phyloP scores from a whole-genome alignment of 2,113 vertebrate species.

The Syngnathus typhle region DNA sequence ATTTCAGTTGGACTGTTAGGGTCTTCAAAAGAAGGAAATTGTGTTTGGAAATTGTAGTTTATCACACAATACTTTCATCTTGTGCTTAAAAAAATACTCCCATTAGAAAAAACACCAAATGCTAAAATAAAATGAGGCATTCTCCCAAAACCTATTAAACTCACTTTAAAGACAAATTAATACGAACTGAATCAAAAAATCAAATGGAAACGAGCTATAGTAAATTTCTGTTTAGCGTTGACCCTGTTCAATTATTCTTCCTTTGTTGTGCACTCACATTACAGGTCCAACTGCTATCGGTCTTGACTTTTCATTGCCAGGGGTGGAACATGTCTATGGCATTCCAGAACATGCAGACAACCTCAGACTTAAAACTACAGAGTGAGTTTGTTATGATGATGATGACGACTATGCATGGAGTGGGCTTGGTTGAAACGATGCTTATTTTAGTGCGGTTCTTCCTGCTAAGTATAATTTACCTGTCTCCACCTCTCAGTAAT shows the following conservation, averaged over 20 bases:
- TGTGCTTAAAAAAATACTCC: no score
- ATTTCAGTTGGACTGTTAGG: no score
- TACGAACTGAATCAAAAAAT: no score
- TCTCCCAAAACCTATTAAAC: no score
- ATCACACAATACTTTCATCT: no score
- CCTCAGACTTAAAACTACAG: conserved; percentile 81
- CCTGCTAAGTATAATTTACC: background rate
- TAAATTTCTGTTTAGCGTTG: no score
- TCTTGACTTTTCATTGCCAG: conserved; percentile 87
- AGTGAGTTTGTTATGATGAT: conserved; percentile 69
- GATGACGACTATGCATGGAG: background rate
- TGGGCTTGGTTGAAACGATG: background rate
- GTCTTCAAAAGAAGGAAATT: no score
- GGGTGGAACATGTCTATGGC: conserved; percentile 88
- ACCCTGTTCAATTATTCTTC: background rate
- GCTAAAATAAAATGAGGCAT: no score
- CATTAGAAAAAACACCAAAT: no score
- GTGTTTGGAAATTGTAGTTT: no score
- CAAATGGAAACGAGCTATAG: no score
- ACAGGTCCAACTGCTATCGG: conserved; percentile 83
- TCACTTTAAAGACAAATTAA: no score
- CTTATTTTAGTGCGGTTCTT: background rate
- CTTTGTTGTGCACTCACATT: conserved; percentile 1
- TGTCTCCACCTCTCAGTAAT: conserved; percentile 63
- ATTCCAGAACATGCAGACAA: conserved; percentile 88